Evolutionary conservation across 2,797 vertebrate species (phyloP).

Genomic region (Enteromius unitaeniatus): DNA sequence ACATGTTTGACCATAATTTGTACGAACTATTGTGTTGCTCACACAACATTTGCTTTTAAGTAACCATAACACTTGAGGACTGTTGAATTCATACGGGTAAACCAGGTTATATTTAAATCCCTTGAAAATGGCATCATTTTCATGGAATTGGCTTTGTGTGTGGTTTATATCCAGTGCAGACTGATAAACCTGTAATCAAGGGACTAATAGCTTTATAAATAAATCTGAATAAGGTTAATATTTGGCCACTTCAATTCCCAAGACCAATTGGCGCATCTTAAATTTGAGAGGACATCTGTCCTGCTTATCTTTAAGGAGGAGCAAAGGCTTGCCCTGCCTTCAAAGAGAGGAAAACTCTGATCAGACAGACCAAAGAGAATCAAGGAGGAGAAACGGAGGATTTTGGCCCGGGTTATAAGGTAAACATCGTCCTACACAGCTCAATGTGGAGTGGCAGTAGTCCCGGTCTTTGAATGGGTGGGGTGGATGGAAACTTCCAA

Average conservation of each 20-base stretch:
- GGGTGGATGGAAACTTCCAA: slow-evolving; percentile 72
- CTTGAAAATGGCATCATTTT: background rate
- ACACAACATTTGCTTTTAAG: slow-evolving; percentile 41
- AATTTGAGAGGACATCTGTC: slow-evolving; percentile 8
- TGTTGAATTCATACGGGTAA: background rate
- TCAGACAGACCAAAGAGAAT: background rate
- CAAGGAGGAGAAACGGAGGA: slow-evolving; percentile 6
- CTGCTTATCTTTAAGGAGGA: slow-evolving; percentile 30
- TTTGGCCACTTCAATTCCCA: background rate
- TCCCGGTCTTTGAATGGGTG: slow-evolving; percentile 59
- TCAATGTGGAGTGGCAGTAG: slow-evolving; percentile 62
- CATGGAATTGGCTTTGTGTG: background rate
- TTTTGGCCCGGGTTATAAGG: slow-evolving; percentile 38
- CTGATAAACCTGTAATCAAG: slow-evolving; percentile 17
- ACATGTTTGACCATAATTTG: slow-evolving; percentile 43
- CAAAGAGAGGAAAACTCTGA: slow-evolving; percentile 4
- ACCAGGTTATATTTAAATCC: slow-evolving; percentile 21
- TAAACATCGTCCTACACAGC: slow-evolving; percentile 54
- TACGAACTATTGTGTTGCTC: slow-evolving; percentile 29
- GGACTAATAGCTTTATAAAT: slow-evolving; percentile 15
- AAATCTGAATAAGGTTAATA: slow-evolving; percentile 3
- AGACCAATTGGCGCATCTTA: background rate
- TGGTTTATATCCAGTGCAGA: slow-evolving; percentile 3
- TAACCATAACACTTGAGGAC: slow-evolving; percentile 8
- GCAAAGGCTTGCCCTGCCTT: background rate